A percentile compares a stretch with the other conserved stretches of the same genome.
These are phyloP conservation scores for Syngnathus typhle DNA, from an alignment of 2,113 vertebrate genomes.

Conservation along the genomic window DNA sequence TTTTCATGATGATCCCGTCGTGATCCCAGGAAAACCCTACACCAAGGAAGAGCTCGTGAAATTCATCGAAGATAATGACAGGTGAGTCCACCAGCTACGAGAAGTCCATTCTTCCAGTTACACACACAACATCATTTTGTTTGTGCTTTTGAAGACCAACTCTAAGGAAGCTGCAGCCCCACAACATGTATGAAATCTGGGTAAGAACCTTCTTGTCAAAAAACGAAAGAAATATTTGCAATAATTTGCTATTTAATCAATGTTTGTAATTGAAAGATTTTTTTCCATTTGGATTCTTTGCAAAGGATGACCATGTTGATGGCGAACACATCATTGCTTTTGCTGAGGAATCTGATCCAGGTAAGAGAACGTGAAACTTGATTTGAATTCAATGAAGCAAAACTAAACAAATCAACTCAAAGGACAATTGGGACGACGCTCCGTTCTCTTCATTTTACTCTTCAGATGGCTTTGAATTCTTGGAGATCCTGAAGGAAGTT, in stretches of 20 bases:
- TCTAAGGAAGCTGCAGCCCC: conserved; percentile 82
- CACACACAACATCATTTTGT: conserved; percentile 6
- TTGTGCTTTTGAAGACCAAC: conserved; percentile 73
- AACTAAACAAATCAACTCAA: not conserved
- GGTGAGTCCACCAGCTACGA: conserved; percentile 54
- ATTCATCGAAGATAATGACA: conserved; percentile 80
- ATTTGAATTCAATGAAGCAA: not conserved
- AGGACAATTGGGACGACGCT: not conserved
- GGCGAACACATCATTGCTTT: conserved; percentile 92
- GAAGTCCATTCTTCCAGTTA: not conserved
- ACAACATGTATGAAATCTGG: conserved; percentile 91
- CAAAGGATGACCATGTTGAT: conserved; percentile 80
- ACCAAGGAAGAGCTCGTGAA: conserved; percentile 79
- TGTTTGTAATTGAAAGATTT: not conserved
- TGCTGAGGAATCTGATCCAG: conserved; percentile 84
- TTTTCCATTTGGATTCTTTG: not conserved
- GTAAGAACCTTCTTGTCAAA: conserved; percentile 65
- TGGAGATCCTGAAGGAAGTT: conserved; percentile 85
- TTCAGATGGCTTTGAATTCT: conserved; percentile 85
- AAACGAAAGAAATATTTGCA: not conserved
- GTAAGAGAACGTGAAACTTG: conserved; percentile 51
- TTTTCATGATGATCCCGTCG: conserved; percentile 77
- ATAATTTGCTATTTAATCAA: not conserved
- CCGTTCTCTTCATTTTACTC: not conserved
- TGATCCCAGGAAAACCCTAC: conserved; percentile 84